Evolutionary conservation across 2,888 invertebrate genomes (phyloP).

Genomic region (Apamea anceps): DNA sequence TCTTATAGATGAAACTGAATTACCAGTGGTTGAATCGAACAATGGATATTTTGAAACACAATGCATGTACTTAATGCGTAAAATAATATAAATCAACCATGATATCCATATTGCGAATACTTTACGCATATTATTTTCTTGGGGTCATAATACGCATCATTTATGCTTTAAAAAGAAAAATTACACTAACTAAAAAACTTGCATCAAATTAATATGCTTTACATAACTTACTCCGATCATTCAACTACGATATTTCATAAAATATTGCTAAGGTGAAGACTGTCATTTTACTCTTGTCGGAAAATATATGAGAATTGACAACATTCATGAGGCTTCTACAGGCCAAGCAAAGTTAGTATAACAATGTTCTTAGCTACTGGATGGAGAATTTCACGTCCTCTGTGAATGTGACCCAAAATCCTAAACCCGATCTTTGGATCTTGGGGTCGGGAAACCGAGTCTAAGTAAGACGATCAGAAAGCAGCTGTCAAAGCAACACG

Average conservation of each 20-base stretch:
- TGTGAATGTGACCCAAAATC: background rate
- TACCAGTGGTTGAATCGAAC: background rate
- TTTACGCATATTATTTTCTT: background rate
- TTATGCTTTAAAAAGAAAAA: background rate
- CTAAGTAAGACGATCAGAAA: background rate
- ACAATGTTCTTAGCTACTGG: background rate
- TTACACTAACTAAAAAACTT: background rate
- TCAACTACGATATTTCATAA: background rate
- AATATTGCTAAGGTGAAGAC: background rate
- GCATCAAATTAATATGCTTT: constrained; percentile 12
- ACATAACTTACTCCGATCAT: constrained; percentile 1
- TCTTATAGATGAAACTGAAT: background rate
- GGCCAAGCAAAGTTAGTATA: background rate
- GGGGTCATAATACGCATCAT: constrained; percentile 1
- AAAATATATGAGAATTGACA: background rate
- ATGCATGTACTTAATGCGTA: background rate
- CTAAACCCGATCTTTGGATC: constrained; percentile 1
- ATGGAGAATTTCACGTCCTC: background rate
- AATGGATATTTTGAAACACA: background rate
- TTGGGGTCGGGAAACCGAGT: background rate
- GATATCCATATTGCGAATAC: constrained; percentile 4
- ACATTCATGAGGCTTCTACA: background rate
- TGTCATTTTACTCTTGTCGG: background rate
- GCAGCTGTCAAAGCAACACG: background rate
- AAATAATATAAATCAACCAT: background rate